Evolutionary conservation across 2,113 vertebrate genomes (phyloP), one percentile per base, ranked within the genome.

Genomic region (Rissa tridactyla): DNA sequence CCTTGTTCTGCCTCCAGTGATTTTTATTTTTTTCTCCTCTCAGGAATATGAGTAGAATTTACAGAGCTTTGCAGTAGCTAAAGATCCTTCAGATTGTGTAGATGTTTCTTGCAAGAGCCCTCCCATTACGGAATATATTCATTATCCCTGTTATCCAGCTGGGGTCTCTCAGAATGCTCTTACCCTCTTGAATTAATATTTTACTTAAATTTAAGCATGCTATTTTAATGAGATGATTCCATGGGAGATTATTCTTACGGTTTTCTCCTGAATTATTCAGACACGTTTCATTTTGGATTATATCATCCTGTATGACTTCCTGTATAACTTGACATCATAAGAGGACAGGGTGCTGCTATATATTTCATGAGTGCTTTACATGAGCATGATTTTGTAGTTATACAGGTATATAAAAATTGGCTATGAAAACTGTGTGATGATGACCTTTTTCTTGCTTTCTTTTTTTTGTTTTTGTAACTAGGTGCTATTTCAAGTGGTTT

Each of bases 401-500:
- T 22, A 8, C 3, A n/a, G 9, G 22, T 17, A 19, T 44, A n/a
- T 19, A 49, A 84, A 61, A 54, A 54, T 18, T 2, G 1, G 11
- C 38, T 5, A 1, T 30, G 36, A 40, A 73, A 86, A 94, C 44
- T 42, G 47, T 7, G 46, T 92, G 9, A 65, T 92, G 9, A 65
- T 11, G 2, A 0, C 14, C 16, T 21, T 4, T 11, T 17, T 30
- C 15, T 23, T 5, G 11, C 14, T 30, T 38, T 52, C 42, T 14
- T 38, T 3, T 8, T 16, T 32, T 65, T 4, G 5, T 15, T 30
- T 60, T 7, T 18, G 38, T 9, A 3, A 96, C 6, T 91, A 99
- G 99, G 99, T 99, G 99, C 99, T 99, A 99, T 99, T 98, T 99
- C 99, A 98, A 99, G 99, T 99, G 99, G 99, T 97, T 98, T 99